Conservation (phyloP, 2,113 vertebrate genomes). For the Propithecus coquereli region DNA sequence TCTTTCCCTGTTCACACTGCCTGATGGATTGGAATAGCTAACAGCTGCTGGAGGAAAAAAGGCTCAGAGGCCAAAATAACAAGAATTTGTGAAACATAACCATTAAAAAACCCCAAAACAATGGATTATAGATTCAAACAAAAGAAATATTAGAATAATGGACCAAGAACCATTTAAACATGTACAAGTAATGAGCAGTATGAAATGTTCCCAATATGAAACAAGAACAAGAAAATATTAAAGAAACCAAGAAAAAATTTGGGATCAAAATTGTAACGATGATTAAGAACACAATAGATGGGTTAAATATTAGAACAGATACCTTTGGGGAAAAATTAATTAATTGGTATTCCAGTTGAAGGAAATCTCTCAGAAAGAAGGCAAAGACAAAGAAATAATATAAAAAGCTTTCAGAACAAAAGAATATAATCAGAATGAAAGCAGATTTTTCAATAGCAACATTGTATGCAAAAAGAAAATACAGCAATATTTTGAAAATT, state of each 20-base stretch:
- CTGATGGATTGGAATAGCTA: neutral
- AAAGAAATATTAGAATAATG: neutral
- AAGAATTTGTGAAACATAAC: neutral
- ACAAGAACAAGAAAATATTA: slow-evolving; percentile 28
- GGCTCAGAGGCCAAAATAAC: neutral
- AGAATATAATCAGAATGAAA: neutral
- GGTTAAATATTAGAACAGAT: neutral
- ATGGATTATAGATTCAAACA: neutral
- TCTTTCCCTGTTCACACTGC: neutral
- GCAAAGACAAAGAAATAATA: neutral
- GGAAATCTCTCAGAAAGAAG: neutral
- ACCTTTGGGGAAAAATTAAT: neutral
- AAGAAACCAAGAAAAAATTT: neutral
- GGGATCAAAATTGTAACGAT: neutral
- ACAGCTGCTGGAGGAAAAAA: neutral
- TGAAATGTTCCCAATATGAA: neutral
- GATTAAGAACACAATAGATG: neutral
- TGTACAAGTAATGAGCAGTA: neutral
- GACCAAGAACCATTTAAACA: neutral
- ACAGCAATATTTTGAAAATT: neutral
- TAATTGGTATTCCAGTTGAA: neutral
- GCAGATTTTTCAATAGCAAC: neutral
- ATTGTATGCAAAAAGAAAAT: neutral
- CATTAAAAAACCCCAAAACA: neutral
- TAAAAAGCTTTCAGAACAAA: neutral